These are phyloP conservation scores for Pseudorhiza aurosa DNA, from an alignment of 30 jellyfish, hydroid and myxozoan genomes.

Conservation along the genomic window DNA sequence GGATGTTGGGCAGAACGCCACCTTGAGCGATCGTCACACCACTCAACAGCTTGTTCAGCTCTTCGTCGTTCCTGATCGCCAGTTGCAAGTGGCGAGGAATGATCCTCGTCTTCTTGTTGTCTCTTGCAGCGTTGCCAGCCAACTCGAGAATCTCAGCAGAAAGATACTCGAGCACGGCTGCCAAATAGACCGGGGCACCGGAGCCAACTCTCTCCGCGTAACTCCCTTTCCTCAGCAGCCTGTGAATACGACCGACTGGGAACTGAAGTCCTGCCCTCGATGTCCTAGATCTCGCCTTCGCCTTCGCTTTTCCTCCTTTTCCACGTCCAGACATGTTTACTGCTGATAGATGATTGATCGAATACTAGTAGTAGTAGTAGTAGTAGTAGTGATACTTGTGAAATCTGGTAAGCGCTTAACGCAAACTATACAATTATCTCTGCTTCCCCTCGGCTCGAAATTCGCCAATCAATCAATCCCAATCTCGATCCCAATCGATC, in stretches of 20 bases:
- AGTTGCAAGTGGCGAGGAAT: constrained; percentile 92
- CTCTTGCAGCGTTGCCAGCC: constrained; percentile 99
- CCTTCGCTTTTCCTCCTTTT: constrained; percentile 83
- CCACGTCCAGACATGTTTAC: constrained; percentile 95
- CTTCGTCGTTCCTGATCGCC: constrained; percentile 98
- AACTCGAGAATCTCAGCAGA: constrained; percentile 95
- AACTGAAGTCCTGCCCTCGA: constrained; percentile 93
- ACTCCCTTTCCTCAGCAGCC: constrained; percentile 82
- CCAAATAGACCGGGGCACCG: constrained; percentile 96
- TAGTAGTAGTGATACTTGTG: too few relatives aligned
- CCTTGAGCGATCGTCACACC: constrained; percentile 98
- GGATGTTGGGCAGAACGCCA: constrained; percentile 91
- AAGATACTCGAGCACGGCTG: constrained; percentile 94
- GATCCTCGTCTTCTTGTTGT: constrained; percentile 86
- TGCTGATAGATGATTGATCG: too few relatives aligned
- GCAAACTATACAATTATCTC: too few relatives aligned
- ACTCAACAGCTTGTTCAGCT: constrained; percentile 82
- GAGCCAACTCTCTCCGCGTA: constrained; percentile 90
- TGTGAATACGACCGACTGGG: constrained; percentile 92
- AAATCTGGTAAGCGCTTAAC: too few relatives aligned
- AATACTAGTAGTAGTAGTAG: too few relatives aligned
- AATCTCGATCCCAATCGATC: too few relatives aligned
- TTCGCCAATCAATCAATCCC: too few relatives aligned
- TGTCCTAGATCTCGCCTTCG: constrained; percentile 80
- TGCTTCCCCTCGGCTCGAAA: too few relatives aligned